A percentile compares a stretch with the other conserved stretches of the same genome.
Conservation (phyloP, 1,140 invertebrate species). For the Hylaeus volcanicus region DNA sequence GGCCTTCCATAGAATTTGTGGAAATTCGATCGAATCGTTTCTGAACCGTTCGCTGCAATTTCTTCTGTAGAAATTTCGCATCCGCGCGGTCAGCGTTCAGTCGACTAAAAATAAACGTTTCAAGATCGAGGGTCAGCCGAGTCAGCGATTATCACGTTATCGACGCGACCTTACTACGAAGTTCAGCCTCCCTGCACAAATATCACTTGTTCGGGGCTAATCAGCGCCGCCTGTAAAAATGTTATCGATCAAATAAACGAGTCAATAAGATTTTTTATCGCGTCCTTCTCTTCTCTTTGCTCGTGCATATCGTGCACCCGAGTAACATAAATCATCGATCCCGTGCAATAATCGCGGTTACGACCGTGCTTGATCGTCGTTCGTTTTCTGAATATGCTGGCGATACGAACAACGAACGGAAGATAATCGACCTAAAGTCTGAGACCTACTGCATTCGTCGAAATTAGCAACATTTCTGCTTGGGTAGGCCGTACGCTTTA, state of each 20-base stretch:
- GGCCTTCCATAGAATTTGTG: too few species aligned
- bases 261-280: constrained; percentile 41
- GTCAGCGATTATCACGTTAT: constrained; percentile 75
- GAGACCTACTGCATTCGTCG: too few species aligned
- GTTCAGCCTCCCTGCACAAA: constrained; percentile 71
- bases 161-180: constrained; percentile 69
- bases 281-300: neutral
- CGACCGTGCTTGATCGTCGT: neutral
- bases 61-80: neutral
- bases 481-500: too few species aligned
- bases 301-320: neutral
- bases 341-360: neutral
- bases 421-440: too few species aligned
- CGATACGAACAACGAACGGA: neutral
- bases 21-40: neutral
- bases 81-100: neutral
- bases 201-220: constrained; percentile 65
- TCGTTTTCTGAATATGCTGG: neutral
- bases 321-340: neutral
- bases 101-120: constrained; percentile 70
- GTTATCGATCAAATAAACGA: constrained; percentile 32
- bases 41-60: neutral
- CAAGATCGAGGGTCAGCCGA: constrained; percentile 71
- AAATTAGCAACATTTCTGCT: too few species aligned
- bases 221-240: constrained; percentile 45